Evolutionary conservation across 1,140 invertebrate genomes (phyloP).

Genomic region (Saccostrea echinata): DNA sequence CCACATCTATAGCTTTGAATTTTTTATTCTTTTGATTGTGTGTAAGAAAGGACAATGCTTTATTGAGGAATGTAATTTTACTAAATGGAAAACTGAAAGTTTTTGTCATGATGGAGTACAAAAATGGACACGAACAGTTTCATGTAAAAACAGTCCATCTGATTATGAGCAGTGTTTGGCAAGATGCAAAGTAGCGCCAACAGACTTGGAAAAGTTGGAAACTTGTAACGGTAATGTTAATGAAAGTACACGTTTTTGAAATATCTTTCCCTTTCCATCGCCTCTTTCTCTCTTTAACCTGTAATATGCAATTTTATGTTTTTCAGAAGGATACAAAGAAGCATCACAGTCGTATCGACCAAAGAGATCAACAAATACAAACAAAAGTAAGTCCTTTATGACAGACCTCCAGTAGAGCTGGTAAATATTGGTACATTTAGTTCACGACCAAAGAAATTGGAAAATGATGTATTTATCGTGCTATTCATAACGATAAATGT

Average conservation of each 20-base stretch:
- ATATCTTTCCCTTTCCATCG: too few species aligned
- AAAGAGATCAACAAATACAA: background rate
- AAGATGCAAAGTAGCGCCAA: background rate
- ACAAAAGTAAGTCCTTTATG: background rate
- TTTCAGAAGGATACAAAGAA: background rate
- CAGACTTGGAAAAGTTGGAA: background rate
- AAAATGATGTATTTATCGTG: too few species aligned
- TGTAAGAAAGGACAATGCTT: background rate
- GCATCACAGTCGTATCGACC: background rate
- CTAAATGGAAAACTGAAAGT: background rate
- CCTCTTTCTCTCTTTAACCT: too few species aligned
- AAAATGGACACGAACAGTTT: background rate
- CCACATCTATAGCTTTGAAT: background rate
- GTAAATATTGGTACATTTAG: background rate
- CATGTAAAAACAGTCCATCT: background rate
- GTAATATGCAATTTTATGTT: too few species aligned
- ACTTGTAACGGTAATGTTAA: background rate
- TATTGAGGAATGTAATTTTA: background rate
- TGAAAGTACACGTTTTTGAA: background rate
- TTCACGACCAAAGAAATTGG: too few species aligned
- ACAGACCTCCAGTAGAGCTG: background rate
- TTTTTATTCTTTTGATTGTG: background rate
- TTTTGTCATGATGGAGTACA: background rate
- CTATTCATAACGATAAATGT: too few species aligned
- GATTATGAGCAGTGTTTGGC: background rate